Conservation (phyloP, 1,140 invertebrate species). For the Drosophila sechellia region DNA sequence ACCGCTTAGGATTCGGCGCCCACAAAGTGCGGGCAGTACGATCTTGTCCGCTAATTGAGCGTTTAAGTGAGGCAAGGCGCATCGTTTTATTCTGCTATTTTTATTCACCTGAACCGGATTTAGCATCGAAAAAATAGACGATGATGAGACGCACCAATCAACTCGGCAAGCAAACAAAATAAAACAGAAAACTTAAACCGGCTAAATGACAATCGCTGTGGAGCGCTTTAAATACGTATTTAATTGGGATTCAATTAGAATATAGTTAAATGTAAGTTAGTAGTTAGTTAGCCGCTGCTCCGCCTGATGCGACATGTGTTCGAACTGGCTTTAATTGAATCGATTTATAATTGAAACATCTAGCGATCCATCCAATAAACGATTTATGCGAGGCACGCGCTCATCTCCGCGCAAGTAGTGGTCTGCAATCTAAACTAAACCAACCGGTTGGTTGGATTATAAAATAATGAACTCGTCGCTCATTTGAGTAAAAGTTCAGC, state of each 20-base stretch:
- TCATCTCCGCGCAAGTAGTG: constrained; percentile 35
- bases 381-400: constrained; percentile 57
- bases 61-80: constrained; percentile 28
- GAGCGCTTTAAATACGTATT: constrained; percentile 24
- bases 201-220: constrained; percentile 71
- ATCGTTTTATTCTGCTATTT: constrained; percentile 43
- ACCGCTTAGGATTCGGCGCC: not conserved
- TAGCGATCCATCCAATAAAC: not conserved
- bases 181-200: constrained; percentile 43
- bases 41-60: constrained; percentile 48
- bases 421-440: constrained; percentile 19
- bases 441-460: constrained; percentile 45
- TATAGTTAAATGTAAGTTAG: constrained; percentile 46
- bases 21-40: not conserved
- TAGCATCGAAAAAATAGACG: constrained; percentile 32
- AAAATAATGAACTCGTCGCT: not conserved
- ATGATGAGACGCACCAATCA: constrained; percentile 44
- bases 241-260: constrained; percentile 52
- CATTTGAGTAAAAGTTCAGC: not conserved
- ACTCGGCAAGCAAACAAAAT: constrained; percentile 9
- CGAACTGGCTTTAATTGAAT: constrained; percentile 9
- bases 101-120: constrained; percentile 49
- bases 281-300: not conserved
- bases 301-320: constrained; percentile 11
- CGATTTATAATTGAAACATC: constrained; percentile 20